Percentiles rank a stretch among this genome's conserved stretches.
Evolutionary conservation across 2,113 vertebrate species (phyloP).

Genomic region (Dolichallabes microphthalmus): DNA sequence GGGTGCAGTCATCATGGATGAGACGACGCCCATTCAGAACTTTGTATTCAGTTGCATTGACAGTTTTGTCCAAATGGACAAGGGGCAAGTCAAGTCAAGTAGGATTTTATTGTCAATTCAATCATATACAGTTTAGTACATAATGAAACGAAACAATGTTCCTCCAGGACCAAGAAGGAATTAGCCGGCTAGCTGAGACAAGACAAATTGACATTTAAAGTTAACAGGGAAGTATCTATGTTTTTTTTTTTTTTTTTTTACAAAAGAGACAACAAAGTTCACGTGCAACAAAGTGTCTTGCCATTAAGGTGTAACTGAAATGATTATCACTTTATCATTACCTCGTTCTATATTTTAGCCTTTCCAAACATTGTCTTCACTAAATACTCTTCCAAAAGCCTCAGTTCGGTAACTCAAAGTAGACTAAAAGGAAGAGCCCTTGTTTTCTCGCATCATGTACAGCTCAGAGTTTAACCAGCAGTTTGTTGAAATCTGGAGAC

Average conservation of each 20-base stretch:
- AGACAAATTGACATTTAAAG: no score
- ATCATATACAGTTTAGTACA: no score
- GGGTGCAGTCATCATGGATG: background rate
- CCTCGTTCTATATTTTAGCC: background rate
- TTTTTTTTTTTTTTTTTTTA: background rate
- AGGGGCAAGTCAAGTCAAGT: background rate
- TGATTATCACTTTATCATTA: background rate
- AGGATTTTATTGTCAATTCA: no score
- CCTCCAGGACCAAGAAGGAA: no score
- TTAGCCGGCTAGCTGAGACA: no score
- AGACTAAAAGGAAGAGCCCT: background rate
- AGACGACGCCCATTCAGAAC: no score
- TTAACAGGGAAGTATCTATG: no score
- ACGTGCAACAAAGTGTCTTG: no score
- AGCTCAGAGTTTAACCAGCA: background rate
- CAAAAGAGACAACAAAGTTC: background rate
- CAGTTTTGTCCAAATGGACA: background rate
- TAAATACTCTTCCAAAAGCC: background rate
- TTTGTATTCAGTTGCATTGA: background rate
- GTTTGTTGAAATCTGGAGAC: constrained; percentile 15
- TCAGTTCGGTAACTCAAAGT: background rate
- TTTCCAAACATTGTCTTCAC: background rate
- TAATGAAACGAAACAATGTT: no score
- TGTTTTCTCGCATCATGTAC: constrained; percentile 1
- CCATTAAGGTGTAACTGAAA: background rate